These are phyloP conservation scores for Lasioglossum marginatum DNA, from an alignment of 2,888 invertebrate genomes.

Conservation along the genomic window DNA sequence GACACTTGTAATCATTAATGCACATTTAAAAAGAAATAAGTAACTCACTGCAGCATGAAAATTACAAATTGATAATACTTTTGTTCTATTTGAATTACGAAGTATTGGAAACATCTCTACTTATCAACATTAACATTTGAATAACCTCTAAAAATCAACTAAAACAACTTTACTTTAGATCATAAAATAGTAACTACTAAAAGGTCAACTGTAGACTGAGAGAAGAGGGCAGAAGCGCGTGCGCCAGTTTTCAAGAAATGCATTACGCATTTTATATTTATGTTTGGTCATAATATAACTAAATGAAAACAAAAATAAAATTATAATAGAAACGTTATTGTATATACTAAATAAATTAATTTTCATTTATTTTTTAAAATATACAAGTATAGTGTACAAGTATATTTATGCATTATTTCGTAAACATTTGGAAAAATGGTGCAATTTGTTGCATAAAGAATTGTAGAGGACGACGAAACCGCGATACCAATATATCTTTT, in stretches of 20 bases:
- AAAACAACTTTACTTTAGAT: neutral
- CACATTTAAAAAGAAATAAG: neutral
- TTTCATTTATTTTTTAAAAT: too few species aligned
- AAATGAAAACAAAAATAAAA: too few species aligned
- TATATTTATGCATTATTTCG: too few species aligned
- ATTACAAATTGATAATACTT: slow-evolving; percentile 35
- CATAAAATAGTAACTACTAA: slow-evolving; percentile 18
- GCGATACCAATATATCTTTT: too few species aligned
- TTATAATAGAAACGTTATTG: too few species aligned
- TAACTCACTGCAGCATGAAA: slow-evolving; percentile 47
- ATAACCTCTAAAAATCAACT: slow-evolving; percentile 24
- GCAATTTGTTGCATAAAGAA: too few species aligned
- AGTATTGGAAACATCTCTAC: slow-evolving; percentile 46
- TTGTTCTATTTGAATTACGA: slow-evolving; percentile 26
- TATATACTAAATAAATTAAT: too few species aligned
- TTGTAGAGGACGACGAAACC: too few species aligned
- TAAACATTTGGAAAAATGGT: too few species aligned
- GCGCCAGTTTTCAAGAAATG: neutral
- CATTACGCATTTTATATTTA: neutral
- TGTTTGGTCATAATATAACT: too few species aligned
- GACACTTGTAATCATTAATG: neutral
- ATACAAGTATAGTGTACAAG: too few species aligned
- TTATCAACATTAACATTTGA: slow-evolving; percentile 20
- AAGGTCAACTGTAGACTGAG: neutral
- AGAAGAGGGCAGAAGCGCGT: neutral